These are phyloP conservation scores for Hyposoter didymator DNA, from an alignment of 2,888 invertebrate species.

Conservation along the genomic window DNA sequence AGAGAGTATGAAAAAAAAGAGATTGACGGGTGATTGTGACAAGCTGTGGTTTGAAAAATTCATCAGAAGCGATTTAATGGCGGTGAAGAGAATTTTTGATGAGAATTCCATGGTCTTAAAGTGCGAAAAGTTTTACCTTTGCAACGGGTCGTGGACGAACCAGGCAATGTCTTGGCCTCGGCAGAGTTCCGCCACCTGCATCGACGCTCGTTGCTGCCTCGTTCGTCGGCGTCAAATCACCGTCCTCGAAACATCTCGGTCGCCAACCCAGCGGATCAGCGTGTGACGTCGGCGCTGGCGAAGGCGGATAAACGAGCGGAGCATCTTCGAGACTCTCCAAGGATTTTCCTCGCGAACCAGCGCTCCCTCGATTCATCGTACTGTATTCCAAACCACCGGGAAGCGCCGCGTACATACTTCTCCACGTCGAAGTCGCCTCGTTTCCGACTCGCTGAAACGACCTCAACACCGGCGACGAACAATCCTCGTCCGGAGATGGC, in stretches of 20 bases:
- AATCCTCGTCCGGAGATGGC: conserved; percentile 83
- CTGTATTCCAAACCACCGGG: conserved; percentile 79
- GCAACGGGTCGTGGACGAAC: conserved; percentile 93
- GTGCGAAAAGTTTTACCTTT: conserved; percentile 85
- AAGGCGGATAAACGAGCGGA: conserved; percentile 82
- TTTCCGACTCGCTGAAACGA: conserved; percentile 79
- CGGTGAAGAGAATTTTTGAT: not conserved
- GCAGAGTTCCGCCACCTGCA: conserved; percentile 92
- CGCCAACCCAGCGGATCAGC: conserved; percentile 87
- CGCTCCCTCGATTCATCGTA: conserved; percentile 85
- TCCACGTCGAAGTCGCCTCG: conserved; percentile 77
- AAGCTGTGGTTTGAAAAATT: not conserved
- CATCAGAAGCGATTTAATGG: not conserved
- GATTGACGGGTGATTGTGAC: not conserved
- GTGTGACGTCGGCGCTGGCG: conserved; percentile 79
- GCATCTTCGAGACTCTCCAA: conserved; percentile 94
- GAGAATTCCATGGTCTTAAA: not conserved
- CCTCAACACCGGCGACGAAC: conserved; percentile 82
- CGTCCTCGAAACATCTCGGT: conserved; percentile 93
- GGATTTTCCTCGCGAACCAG: conserved; percentile 91
- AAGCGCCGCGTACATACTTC: conserved; percentile 82
- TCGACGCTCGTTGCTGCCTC: conserved; percentile 87
- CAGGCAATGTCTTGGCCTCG: conserved; percentile 91
- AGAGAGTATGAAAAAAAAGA: not conserved
- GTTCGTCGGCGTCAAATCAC: conserved; percentile 95